A percentile compares a stretch with the other conserved stretches of the same genome.
phyloP scores from a whole-genome alignment of 2,113 vertebrate species.

The Motacilla alba region DNA sequence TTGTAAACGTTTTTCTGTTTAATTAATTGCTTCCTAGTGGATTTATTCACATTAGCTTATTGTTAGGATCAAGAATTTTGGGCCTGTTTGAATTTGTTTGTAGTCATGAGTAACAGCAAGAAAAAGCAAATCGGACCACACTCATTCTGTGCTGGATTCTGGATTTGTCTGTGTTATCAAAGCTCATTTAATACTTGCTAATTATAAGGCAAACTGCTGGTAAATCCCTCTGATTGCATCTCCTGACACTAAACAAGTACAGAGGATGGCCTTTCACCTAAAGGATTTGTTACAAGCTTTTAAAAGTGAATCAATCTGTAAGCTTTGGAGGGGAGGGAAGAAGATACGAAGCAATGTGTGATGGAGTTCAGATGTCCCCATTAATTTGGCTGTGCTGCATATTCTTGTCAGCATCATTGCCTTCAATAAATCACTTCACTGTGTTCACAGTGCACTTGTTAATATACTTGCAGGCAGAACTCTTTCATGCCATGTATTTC shows the following conservation, averaged over 20 bases:
- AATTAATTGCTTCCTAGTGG: background rate
- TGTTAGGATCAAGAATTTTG: background rate
- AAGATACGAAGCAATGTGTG: background rate
- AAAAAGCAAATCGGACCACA: background rate
- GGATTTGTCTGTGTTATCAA: background rate
- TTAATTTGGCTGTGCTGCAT: background rate
- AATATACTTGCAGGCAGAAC: background rate
- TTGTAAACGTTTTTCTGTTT: background rate
- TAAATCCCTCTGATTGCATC: background rate
- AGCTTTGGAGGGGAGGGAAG: background rate
- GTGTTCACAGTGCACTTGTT: background rate
- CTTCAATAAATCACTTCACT: background rate
- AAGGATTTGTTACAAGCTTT: background rate
- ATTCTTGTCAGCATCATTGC: background rate
- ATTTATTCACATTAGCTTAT: background rate
- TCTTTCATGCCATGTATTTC: background rate
- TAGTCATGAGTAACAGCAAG: background rate
- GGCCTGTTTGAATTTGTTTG: background rate
- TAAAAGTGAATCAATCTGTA: background rate
- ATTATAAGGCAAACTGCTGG: background rate
- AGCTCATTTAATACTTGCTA: background rate
- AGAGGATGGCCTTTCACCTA: background rate
- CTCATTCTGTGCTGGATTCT: background rate
- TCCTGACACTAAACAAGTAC: background rate
- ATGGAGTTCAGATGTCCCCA: background rate